Evolutionary conservation across 2,113 vertebrate genomes (phyloP).

Genomic region (Callionymus lyra): DNA sequence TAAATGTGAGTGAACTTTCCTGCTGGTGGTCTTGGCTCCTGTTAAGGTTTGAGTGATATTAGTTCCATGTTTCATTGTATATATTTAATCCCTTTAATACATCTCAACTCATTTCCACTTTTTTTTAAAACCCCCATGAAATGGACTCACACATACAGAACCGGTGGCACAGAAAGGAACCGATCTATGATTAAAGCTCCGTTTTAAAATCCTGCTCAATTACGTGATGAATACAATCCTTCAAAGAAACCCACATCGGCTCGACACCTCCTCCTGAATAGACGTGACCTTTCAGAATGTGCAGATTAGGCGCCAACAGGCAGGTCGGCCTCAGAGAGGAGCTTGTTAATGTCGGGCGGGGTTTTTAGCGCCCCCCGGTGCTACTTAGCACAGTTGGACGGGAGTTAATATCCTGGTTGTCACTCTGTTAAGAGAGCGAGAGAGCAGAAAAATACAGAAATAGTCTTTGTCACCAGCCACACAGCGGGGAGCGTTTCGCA

Average conservation of each 20-base stretch:
- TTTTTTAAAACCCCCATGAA: too few species aligned
- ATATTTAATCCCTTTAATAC: too few species aligned
- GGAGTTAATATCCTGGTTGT: conserved; percentile 40
- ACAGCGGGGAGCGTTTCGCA: conserved; percentile 46
- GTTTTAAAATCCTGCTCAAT: too few species aligned
- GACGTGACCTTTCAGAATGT: conserved; percentile 26
- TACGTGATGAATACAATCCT: too few species aligned
- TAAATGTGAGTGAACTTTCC: too few species aligned
- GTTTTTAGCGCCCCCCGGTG: conserved; percentile 29
- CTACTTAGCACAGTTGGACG: conserved; percentile 37
- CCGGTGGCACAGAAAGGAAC: too few species aligned
- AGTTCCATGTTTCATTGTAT: too few species aligned
- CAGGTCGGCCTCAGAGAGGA: conserved; percentile 24
- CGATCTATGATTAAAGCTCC: too few species aligned
- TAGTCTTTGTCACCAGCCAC: conserved; percentile 40
- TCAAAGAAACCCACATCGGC: neutral
- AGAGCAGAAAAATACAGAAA: conserved; percentile 30
- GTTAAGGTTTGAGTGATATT: too few species aligned
- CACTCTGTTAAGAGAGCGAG: conserved; percentile 26
- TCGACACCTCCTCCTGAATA: conserved; percentile 7
- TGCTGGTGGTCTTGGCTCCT: too few species aligned
- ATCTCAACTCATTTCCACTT: too few species aligned
- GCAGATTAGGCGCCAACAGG: conserved; percentile 13
- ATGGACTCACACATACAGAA: too few species aligned
- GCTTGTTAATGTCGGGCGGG: conserved; percentile 36